phyloP scores from a whole-genome alignment of 2,797 vertebrate genomes.

The Pangasius mekongensis region DNA sequence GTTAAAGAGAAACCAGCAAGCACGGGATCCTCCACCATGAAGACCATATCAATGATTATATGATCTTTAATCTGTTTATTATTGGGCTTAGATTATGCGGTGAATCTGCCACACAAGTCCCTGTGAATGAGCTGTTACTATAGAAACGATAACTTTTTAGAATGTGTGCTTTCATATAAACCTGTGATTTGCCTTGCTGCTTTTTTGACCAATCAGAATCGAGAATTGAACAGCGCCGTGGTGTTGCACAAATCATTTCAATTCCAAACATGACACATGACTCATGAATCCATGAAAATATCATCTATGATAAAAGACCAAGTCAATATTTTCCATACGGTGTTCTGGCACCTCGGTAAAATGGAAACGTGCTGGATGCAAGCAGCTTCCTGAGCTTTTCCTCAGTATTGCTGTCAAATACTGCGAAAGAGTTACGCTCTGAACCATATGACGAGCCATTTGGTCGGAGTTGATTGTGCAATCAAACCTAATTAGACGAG shows the following conservation, averaged over 20 bases:
- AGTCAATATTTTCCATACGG: background rate
- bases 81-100: no score
- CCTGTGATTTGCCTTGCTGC: background rate
- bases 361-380: background rate
- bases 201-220: background rate
- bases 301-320: background rate
- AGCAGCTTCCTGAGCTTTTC: slow-evolving; percentile 47
- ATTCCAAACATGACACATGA: background rate
- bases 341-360: background rate
- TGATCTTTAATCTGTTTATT: background rate
- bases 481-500: slow-evolving; percentile 69
- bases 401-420: slow-evolving; percentile 48
- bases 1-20: no score
- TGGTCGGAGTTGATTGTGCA: slow-evolving; percentile 67
- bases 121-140: background rate
- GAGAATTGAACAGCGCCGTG: background rate
- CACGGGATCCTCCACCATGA: background rate
- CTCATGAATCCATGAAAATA: background rate
- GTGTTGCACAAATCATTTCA: background rate
- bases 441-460: slow-evolving; percentile 60
- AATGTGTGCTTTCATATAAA: background rate
- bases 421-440: slow-evolving; percentile 57
- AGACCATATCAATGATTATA: background rate
- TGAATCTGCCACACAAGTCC: background rate
- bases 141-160: background rate